Base-by-base conservation (phyloP, 37 sponge, comb jelly and placozoan genomes). In the Haliclona indistincta region DNA sequence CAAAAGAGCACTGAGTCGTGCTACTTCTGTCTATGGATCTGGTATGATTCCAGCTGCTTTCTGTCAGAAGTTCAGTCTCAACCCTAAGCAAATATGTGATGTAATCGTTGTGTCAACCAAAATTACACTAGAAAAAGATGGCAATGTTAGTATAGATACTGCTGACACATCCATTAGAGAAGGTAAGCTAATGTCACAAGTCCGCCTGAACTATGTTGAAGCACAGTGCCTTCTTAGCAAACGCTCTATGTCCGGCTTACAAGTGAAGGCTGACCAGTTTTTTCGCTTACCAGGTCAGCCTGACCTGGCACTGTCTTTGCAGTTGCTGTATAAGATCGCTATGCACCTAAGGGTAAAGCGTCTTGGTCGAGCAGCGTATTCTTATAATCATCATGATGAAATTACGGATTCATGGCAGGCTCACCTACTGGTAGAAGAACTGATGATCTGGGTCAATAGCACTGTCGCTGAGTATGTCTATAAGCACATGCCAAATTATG, bases 361-460 rank as follows among this genome's bases (percentile, higher is more conserved):
- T 4, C 54, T 84, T 13, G 53, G 68, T 1, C 11, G 44, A 38
- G 60, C 69, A 43, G 80, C 69, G 0, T 74, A 37, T 69, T 39
- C 25, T 42, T 80, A 79, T 41, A 20, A 19, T 2, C 41, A 35
- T 0, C 39, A 32, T 45, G 86, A 77, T 15, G 62, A 39, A 15
- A 67, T 33, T 37, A 74, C 81, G 10, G 38, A 19, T 5, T 71
- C 53, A 7, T 78, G 65, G 67, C 79, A 82, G 36, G 43, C 87
- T 36, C 75, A 82, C 36, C 17, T 76, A 32, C 10, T 91, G 53
- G 66, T 86, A 5, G 83, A 86, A 25, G 83, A 86, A 44, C 35
- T 91, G 32, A 91, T 91, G 87, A 86, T 91, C 37, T 91, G 83
- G 83, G 87, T 83, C 10, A 86, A 86, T 49, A 29, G 26, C n/a